A percentile compares a stretch with the other conserved stretches of the same genome.
These are phyloP conservation scores for Malacoraja senta DNA, from an alignment of 2,797 vertebrate species.

Conservation along the genomic window DNA sequence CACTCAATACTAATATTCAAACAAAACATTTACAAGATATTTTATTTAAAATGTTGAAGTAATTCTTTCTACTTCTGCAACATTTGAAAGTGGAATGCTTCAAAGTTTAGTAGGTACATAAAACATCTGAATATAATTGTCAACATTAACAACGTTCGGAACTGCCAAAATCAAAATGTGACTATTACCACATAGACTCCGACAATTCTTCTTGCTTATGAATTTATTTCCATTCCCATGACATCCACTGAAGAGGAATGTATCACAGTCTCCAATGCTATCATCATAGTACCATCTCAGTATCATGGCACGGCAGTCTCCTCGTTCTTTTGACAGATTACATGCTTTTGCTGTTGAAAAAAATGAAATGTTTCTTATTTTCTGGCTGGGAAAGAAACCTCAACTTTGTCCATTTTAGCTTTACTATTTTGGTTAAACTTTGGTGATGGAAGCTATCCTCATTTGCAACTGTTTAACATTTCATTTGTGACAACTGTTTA, in stretches of 20 bases:
- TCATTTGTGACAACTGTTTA: too few species aligned
- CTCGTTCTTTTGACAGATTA: not conserved
- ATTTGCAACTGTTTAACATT: not conserved
- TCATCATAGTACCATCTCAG: not conserved
- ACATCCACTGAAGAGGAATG: slow-evolving; percentile 5
- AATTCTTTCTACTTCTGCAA: not conserved
- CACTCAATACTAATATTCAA: not conserved
- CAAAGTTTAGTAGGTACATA: not conserved
- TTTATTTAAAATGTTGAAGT: not conserved
- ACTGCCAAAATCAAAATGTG: not conserved
- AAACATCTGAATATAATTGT: not conserved
- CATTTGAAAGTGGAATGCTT: not conserved
- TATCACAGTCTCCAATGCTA: not conserved
- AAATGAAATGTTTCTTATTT: not conserved
- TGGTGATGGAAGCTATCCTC: not conserved
- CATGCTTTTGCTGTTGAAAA: not conserved
- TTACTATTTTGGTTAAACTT: not conserved
- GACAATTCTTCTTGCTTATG: not conserved
- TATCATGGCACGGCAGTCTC: not conserved
- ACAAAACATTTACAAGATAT: not conserved
- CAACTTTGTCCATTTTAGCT: not conserved
- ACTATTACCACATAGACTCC: not conserved
- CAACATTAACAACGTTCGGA: not conserved
- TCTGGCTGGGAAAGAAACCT: not conserved
- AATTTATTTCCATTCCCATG: slow-evolving; percentile 35